A percentile compares a stretch with the other conserved stretches of the same genome.
Evolutionary conservation across 1,140 invertebrate species (phyloP).

Genomic region (Phocides pigmalion): DNA sequence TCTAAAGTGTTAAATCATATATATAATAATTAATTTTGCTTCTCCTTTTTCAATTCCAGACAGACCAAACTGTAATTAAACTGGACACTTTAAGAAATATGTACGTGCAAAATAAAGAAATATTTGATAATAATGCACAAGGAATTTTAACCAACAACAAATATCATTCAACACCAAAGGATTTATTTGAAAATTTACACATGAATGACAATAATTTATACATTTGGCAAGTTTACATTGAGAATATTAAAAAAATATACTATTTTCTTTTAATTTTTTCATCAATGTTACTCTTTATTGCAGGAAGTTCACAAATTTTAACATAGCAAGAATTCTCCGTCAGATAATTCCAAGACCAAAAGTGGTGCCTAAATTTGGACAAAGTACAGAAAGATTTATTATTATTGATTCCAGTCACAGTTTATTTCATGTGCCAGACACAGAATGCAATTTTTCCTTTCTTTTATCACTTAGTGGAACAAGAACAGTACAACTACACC

Average conservation of each 20-base stretch:
- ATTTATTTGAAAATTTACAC: constrained; percentile 49
- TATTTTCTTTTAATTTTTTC: background rate
- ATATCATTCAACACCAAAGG: constrained; percentile 52
- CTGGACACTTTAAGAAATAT: constrained; percentile 51
- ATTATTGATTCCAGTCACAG: constrained; percentile 86
- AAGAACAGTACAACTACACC: constrained; percentile 86
- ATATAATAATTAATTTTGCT: too few relatives aligned
- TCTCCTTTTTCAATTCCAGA: constrained; percentile 51
- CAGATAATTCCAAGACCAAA: constrained; percentile 87
- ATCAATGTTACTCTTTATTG: constrained; percentile 37
- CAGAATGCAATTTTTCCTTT: constrained; percentile 91
- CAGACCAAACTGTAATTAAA: constrained; percentile 55
- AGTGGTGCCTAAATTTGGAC: constrained; percentile 86
- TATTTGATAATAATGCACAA: constrained; percentile 84
- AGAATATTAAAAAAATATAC: background rate
- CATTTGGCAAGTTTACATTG: constrained; percentile 50
- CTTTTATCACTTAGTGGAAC: constrained; percentile 87
- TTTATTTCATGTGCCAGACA: constrained; percentile 87
- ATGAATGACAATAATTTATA: constrained; percentile 51
- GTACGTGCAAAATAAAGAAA: constrained; percentile 54
- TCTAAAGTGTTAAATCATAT: too few relatives aligned
- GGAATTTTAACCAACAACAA: constrained; percentile 83
- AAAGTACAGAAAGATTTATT: constrained; percentile 89
- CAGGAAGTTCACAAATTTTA: constrained; percentile 89
- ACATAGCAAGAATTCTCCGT: constrained; percentile 86